phyloP scores from a whole-genome alignment of 2,113 vertebrate genomes.

The Eonycteris spelaea region DNA sequence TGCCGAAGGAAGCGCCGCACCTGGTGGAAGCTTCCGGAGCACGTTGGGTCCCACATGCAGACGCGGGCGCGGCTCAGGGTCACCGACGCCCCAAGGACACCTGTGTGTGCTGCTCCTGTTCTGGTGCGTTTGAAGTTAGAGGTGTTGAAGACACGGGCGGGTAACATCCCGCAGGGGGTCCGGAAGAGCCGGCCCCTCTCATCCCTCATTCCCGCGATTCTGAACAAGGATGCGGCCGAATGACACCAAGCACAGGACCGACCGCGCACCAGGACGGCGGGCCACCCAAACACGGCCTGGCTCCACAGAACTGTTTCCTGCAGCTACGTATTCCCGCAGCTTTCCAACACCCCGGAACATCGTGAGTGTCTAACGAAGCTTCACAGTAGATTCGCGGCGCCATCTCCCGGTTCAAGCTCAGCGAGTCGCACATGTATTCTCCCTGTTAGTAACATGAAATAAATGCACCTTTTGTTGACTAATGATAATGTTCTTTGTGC shows the following conservation, averaged over 20 bases:
- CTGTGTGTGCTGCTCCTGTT: background rate
- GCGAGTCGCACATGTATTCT: background rate
- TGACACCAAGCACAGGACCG: background rate
- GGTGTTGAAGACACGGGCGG: background rate
- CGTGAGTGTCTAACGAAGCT: background rate
- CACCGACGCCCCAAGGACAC: accelerated
- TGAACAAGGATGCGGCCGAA: background rate
- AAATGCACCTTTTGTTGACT: background rate
- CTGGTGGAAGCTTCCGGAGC: background rate
- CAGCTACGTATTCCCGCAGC: background rate
- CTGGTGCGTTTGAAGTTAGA: background rate
- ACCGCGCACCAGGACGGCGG: background rate
- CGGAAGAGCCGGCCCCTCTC: background rate
- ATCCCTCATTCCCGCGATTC: background rate
- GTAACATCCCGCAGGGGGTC: background rate
- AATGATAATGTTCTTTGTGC: background rate
- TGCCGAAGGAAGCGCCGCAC: too few relatives aligned
- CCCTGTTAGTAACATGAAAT: background rate
- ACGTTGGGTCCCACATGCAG: background rate
- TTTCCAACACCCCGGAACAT: background rate
- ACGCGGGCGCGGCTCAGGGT: background rate
- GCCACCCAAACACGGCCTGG: background rate
- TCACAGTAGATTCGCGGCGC: background rate
- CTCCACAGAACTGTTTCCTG: background rate
- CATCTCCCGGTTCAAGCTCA: background rate